Percentiles rank a stretch among this genome's conserved stretches.
Conservation (phyloP, 23 tunicate genomes). For the Ascidia mentula region DNA sequence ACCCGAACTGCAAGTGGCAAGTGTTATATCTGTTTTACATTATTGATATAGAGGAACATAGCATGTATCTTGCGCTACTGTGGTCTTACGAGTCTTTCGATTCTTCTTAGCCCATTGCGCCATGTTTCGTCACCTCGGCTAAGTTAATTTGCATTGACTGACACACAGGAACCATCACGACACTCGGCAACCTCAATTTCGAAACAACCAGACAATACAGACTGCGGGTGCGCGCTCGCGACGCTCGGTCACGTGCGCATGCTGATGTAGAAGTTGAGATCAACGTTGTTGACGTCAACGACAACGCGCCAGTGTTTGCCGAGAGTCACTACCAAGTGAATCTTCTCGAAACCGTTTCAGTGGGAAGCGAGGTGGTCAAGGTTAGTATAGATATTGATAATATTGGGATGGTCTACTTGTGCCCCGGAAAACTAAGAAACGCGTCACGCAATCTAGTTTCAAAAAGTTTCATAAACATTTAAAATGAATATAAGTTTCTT, state of each 20-base stretch:
- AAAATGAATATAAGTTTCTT: too few relatives aligned
- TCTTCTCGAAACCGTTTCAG: constrained; percentile 22
- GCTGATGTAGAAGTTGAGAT: constrained; percentile 55
- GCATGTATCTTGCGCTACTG: too few relatives aligned
- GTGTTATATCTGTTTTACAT: too few relatives aligned
- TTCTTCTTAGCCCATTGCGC: too few relatives aligned
- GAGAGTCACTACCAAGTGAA: background rate
- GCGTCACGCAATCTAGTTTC: too few relatives aligned
- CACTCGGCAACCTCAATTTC: constrained; percentile 45
- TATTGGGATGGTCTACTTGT: background rate
- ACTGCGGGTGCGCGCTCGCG: constrained; percentile 39
- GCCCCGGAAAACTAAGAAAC: too few relatives aligned
- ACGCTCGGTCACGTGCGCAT: constrained; percentile 24
- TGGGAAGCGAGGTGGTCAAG: constrained; percentile 36
- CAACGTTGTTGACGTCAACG: constrained; percentile 44
- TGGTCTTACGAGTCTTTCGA: too few relatives aligned
- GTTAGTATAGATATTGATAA: background rate
- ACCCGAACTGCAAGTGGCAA: too few relatives aligned
- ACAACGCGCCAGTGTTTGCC: constrained; percentile 45
- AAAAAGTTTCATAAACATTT: too few relatives aligned
- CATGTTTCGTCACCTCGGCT: too few relatives aligned
- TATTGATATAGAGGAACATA: too few relatives aligned
- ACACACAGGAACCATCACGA: constrained; percentile 45
- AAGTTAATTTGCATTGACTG: background rate
- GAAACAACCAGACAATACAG: constrained; percentile 23